Conservation (phyloP, 1,140 invertebrate species). For the Helicoverpa armigera region DNA sequence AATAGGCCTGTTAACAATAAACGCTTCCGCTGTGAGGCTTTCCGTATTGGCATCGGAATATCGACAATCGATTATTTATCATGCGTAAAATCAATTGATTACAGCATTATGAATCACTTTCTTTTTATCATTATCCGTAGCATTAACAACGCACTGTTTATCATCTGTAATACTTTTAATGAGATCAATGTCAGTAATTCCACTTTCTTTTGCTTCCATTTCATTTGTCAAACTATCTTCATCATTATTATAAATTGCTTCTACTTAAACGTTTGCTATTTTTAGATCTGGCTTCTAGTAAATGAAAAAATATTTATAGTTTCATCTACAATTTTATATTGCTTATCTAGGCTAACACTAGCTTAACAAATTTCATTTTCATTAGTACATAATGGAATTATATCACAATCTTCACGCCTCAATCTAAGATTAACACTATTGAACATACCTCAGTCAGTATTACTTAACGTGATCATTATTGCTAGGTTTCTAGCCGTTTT, state of each 20-base stretch:
- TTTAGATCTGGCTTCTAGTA: no score
- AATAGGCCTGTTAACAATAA: slow-evolving; percentile 29
- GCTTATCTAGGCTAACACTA: no score
- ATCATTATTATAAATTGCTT: not conserved
- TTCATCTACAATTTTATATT: no score
- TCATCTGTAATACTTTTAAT: slow-evolving; percentile 50
- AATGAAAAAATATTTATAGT: no score
- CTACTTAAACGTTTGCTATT: not conserved
- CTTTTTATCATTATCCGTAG: slow-evolving; percentile 55
- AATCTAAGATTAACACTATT: slow-evolving; percentile 24
- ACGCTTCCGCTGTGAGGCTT: slow-evolving; percentile 52
- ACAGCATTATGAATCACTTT: slow-evolving; percentile 59
- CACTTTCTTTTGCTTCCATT: slow-evolving; percentile 45
- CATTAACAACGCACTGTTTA: slow-evolving; percentile 56
- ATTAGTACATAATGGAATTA: not conserved
- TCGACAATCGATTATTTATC: slow-evolving; percentile 51
- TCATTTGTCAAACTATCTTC: not conserved
- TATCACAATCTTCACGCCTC: not conserved
- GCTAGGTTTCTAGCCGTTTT: slow-evolving; percentile 31
- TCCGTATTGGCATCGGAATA: slow-evolving; percentile 47
- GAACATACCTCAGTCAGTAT: not conserved
- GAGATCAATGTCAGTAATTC: slow-evolving; percentile 33
- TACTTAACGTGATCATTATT: slow-evolving; percentile 19
- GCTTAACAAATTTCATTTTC: not conserved
- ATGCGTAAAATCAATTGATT: slow-evolving; percentile 67